Evolutionary conservation across 2,113 vertebrate genomes (phyloP).

Genomic region (Phaethon lepturus): DNA sequence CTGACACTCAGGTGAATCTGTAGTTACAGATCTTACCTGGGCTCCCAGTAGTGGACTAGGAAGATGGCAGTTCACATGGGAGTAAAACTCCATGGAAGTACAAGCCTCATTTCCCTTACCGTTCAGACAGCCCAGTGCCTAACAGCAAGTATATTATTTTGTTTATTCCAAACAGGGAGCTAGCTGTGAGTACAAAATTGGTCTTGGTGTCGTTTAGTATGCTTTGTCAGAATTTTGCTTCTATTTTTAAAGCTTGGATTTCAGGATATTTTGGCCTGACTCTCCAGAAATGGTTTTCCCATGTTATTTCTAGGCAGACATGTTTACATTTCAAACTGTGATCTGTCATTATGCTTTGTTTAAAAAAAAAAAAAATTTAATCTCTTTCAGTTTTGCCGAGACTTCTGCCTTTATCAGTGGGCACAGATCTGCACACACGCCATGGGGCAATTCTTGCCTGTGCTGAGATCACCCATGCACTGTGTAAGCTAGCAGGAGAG

Average conservation of each 20-base stretch:
- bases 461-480: constrained; percentile 88
- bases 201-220: background rate
- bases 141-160: background rate
- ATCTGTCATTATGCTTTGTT: background rate
- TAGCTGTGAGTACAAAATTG: background rate
- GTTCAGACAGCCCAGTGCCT: background rate
- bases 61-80: background rate
- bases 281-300: background rate
- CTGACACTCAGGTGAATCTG: background rate
- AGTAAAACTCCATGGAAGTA: background rate
- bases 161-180: background rate
- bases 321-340: background rate
- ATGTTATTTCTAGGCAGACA: background rate
- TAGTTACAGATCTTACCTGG: background rate
- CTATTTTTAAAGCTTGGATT: background rate
- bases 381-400: constrained; percentile 85
- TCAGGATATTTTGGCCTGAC: background rate
- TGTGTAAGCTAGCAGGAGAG: constrained; percentile 81
- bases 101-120: background rate
- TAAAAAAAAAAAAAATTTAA: background rate
- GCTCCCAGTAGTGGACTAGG: fast-evolving
- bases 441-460: constrained; percentile 93
- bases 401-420: constrained; percentile 84
- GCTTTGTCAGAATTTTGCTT: background rate
- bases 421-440: constrained; percentile 87